phyloP scores from a whole-genome alignment of 1,140 invertebrate genomes.

The Octopus bimaculoides region DNA sequence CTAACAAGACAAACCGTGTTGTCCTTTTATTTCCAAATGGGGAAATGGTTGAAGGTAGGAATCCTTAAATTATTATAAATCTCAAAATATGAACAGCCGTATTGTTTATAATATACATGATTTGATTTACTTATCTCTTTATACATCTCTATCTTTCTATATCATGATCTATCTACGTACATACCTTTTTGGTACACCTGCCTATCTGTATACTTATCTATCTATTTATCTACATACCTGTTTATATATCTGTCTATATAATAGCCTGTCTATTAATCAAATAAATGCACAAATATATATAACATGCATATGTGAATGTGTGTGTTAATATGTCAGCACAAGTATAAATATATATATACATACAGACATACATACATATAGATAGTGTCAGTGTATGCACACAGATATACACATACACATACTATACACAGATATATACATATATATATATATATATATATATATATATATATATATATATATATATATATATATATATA shows the following conservation, averaged over 20 bases:
- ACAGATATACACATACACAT: background rate
- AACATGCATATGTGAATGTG: background rate
- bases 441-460: background rate
- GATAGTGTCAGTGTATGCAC: background rate
- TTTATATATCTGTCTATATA: background rate
- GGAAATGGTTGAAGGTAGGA: slow-evolving; percentile 52
- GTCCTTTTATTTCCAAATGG: slow-evolving; percentile 52
- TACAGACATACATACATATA: background rate
- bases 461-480: background rate
- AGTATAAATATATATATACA: background rate
- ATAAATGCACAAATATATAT: background rate
- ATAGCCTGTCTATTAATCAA: background rate
- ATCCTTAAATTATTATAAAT: background rate
- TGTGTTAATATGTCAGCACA: background rate
- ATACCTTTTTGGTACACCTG: background rate
- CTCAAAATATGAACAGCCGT: background rate
- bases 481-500: background rate
- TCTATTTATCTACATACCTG: background rate
- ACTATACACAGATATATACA: background rate
- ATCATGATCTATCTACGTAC: background rate
- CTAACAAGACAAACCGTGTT: slow-evolving; percentile 49
- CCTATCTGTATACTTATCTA: background rate
- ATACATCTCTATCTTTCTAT: too few relatives aligned
- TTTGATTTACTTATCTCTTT: too few relatives aligned
- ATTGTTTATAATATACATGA: background rate